These are phyloP conservation scores for Drosophila ercepeae DNA, from an alignment of 1,140 invertebrate species.

Conservation along the genomic window DNA sequence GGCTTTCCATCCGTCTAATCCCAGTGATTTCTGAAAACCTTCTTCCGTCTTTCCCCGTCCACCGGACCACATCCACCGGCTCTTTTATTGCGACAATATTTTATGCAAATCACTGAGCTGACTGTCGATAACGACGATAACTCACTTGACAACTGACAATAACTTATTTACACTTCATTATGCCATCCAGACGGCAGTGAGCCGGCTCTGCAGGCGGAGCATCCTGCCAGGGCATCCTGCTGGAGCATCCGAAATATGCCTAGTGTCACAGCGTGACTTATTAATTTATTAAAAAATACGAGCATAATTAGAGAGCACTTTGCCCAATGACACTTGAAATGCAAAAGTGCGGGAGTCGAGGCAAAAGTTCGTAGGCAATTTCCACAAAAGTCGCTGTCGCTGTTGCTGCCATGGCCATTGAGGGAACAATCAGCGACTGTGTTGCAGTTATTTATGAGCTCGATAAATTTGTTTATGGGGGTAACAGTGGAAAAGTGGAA, in stretches of 20 bases:
- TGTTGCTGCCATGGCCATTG: slow-evolving; percentile 44
- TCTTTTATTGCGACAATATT: slow-evolving; percentile 64
- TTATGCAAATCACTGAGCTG: slow-evolving; percentile 75
- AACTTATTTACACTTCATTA: slow-evolving; percentile 83
- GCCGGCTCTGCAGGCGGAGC: neutral
- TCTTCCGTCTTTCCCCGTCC: too few species aligned
- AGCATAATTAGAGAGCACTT: slow-evolving; percentile 82
- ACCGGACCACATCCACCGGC: too few species aligned
- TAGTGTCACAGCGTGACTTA: slow-evolving; percentile 73
- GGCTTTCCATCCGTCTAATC: slow-evolving; percentile 33
- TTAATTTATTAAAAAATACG: slow-evolving; percentile 81
- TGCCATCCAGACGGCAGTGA: slow-evolving; percentile 23
- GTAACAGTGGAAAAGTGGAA: slow-evolving; percentile 11
- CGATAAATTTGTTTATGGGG: slow-evolving; percentile 82
- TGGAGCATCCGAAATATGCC: slow-evolving; percentile 55
- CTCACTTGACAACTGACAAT: slow-evolving; percentile 81
- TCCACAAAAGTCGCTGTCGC: slow-evolving; percentile 11
- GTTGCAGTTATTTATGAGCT: slow-evolving; percentile 82
- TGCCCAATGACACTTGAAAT: slow-evolving; percentile 80
- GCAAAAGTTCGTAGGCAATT: neutral
- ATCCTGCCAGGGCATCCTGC: neutral
- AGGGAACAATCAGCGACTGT: slow-evolving; percentile 76
- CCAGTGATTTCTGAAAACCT: neutral
- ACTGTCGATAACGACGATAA: slow-evolving; percentile 72
- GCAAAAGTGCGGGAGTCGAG: slow-evolving; percentile 37